Evolutionary conservation across 2,888 invertebrate species (phyloP).

Genomic region (Suillia variegata): DNA sequence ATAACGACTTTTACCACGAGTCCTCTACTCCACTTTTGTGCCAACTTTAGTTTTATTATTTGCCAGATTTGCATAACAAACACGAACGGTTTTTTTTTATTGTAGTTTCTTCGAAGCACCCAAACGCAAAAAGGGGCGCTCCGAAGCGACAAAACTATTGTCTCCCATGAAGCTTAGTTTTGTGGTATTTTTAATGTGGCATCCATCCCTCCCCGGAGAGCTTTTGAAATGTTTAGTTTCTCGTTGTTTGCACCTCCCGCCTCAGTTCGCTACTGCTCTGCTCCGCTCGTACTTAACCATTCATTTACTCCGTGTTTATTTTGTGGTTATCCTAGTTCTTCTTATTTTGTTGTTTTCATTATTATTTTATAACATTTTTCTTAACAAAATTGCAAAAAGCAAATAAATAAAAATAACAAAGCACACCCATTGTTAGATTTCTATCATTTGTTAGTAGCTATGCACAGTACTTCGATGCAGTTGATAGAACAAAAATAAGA

Average conservation of each 20-base stretch:
- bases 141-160: conserved; percentile 9
- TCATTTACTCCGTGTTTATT: conserved; percentile 12
- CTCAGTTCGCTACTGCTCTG: neutral
- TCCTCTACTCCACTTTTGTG: no score
- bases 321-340: neutral
- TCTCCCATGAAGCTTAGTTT: conserved; percentile 3
- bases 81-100: no score
- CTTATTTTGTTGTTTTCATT: no score
- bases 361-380: no score
- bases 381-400: neutral
- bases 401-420: neutral
- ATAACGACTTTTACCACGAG: neutral
- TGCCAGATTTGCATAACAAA: no score
- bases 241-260: neutral
- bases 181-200: neutral
- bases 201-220: neutral
- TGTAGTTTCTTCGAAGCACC: no score
- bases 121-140: no score
- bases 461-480: no score
- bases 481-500: no score
- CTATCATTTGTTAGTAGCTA: no score
- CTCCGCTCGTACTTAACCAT: neutral
- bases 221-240: no score
- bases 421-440: conserved; percentile 13
- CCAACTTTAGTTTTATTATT: no score